These are phyloP conservation scores for Darevskia mixta DNA, from an alignment of 2,797 vertebrate genomes.

Conservation along the genomic window DNA sequence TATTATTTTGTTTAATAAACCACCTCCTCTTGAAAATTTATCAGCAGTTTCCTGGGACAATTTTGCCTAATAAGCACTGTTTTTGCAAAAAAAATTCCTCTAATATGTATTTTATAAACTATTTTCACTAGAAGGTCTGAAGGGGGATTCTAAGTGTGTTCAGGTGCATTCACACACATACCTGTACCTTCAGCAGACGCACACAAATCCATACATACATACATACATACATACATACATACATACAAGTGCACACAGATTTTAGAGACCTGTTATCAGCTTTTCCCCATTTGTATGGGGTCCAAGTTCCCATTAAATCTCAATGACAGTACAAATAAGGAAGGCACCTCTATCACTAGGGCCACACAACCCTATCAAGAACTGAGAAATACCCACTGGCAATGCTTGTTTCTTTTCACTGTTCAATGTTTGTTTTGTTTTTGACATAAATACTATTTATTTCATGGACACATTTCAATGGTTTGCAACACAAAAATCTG, in stretches of 20 bases:
- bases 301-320: neutral
- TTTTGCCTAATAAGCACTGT: too few species aligned
- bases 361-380: neutral
- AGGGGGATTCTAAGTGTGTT: too few species aligned
- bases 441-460: neutral
- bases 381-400: conserved; percentile 16
- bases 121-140: too few species aligned
- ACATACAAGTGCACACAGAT: neutral
- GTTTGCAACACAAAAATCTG: conserved; percentile 12
- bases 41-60: too few species aligned
- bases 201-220: neutral
- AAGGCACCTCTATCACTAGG: neutral
- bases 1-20: too few species aligned
- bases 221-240: neutral
- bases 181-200: too few species aligned
- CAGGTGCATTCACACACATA: too few species aligned
- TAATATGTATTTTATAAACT: too few species aligned
- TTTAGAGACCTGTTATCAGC: neutral
- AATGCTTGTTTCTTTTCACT: conserved; percentile 10
- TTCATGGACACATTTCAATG: neutral
- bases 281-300: neutral
- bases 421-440: neutral
- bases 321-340: neutral
- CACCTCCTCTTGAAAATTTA: too few species aligned
- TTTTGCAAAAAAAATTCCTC: too few species aligned